phyloP scores from a whole-genome alignment of 53 echinoderm and acorn worm species.

The Echinarachnius parma region DNA sequence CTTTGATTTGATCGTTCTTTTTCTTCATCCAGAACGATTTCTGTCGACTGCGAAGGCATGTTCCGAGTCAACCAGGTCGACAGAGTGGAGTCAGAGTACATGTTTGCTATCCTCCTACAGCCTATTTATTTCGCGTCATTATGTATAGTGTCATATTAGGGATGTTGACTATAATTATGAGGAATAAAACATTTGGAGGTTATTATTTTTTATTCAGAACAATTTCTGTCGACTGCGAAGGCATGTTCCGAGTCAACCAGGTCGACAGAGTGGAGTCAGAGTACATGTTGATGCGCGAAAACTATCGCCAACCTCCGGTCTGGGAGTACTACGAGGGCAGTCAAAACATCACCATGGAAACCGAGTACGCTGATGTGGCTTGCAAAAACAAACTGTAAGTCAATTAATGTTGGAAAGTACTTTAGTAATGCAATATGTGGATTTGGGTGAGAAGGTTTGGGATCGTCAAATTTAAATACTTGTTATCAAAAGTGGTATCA shows the following conservation, averaged over 20 bases:
- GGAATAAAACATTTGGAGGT: too few species aligned
- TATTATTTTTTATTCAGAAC: too few species aligned
- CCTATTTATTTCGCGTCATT: too few species aligned
- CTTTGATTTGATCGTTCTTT: too few species aligned
- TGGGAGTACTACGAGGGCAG: constrained; percentile 80
- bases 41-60: constrained; percentile 64
- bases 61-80: constrained; percentile 84
- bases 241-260: constrained; percentile 73
- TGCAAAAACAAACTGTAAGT: constrained; percentile 84
- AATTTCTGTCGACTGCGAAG: constrained; percentile 68
- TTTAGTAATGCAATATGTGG: too few species aligned
- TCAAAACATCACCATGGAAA: constrained; percentile 70
- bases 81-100: constrained; percentile 64
- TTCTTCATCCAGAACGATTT: constrained; percentile 53
- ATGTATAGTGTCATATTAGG: too few species aligned
- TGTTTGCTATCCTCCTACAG: too few species aligned
- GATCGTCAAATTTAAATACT: too few species aligned
- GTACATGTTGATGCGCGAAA: constrained; percentile 38
- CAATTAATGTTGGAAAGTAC: too few species aligned
- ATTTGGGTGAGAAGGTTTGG: too few species aligned
- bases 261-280: constrained; percentile 76
- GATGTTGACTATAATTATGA: too few species aligned
- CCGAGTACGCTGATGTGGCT: constrained; percentile 82
- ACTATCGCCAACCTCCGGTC: constrained; percentile 58
- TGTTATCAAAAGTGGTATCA: too few species aligned